Percentiles rank a stretch among this genome's conserved stretches.
Conservation (phyloP, 2,888 invertebrate species). For the Drosophila nr. medialis region DNA sequence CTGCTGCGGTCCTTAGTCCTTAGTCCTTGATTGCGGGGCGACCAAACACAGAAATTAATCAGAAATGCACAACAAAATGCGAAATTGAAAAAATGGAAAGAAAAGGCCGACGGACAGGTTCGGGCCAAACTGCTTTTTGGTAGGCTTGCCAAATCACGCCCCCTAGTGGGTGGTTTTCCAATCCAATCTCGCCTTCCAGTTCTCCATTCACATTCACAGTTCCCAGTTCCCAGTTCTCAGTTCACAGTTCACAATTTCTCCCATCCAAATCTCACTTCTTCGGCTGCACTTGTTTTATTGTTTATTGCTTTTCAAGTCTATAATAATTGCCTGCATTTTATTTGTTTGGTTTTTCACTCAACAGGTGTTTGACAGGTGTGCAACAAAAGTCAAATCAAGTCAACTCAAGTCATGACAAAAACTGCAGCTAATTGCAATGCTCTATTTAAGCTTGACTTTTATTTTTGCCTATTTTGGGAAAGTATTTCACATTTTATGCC, state of each 20-base stretch:
- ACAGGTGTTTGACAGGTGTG: slow-evolving; percentile 22
- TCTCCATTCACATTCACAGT: neutral
- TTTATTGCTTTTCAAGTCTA: slow-evolving; percentile 4
- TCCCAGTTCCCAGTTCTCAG: neutral
- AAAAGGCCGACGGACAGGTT: slow-evolving; percentile 21
- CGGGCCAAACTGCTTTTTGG: slow-evolving; percentile 16
- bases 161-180: slow-evolving; percentile 13
- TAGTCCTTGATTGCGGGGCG: slow-evolving; percentile 29
- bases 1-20: neutral
- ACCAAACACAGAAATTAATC: slow-evolving; percentile 31
- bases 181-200: slow-evolving; percentile 8
- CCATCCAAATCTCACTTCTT: slow-evolving; percentile 1
- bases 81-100: slow-evolving; percentile 19
- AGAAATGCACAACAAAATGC: slow-evolving; percentile 18
- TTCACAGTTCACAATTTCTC: neutral
- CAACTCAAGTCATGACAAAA: neutral
- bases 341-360: neutral
- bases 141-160: slow-evolving; percentile 52
- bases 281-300: slow-evolving; percentile 16
- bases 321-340: slow-evolving; percentile 13
- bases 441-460: neutral
- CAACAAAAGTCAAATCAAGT: slow-evolving; percentile 6
- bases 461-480: neutral
- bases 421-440: slow-evolving; percentile 3
- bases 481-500: neutral